These are phyloP conservation scores for Notarius quadriscutis DNA, from an alignment of 2,113 vertebrate species.

Conservation along the genomic window DNA sequence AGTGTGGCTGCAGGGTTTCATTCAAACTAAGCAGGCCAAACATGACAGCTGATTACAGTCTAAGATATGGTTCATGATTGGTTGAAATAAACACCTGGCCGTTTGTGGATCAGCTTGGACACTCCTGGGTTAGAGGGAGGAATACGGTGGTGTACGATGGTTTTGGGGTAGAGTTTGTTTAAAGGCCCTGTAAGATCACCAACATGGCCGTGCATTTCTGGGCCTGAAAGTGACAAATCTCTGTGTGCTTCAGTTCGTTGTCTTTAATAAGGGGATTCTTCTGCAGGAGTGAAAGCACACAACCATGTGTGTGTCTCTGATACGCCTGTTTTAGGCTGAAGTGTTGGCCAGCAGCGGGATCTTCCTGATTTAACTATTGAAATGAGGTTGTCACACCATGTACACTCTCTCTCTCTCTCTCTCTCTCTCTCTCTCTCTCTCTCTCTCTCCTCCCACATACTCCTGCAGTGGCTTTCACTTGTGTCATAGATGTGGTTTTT, in stretches of 20 bases:
- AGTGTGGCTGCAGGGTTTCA: not conserved
- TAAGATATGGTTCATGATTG: too few species aligned
- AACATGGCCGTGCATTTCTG: not conserved
- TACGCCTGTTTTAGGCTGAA: not conserved
- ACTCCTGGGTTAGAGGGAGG: not conserved
- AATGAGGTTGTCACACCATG: slow-evolving; percentile 5
- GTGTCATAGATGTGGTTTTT: slow-evolving; percentile 37
- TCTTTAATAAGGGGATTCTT: not conserved
- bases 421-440: not conserved
- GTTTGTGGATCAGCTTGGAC: not conserved
- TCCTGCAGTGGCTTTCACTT: slow-evolving; percentile 35
- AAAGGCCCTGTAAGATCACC: not conserved
- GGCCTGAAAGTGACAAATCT: not conserved
- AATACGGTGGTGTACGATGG: not conserved
- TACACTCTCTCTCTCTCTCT: not conserved
- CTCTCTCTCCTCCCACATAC: slow-evolving; percentile 33
- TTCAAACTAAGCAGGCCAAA: not conserved
- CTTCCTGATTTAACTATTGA: not conserved
- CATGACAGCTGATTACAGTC: not conserved
- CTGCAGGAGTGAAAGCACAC: not conserved
- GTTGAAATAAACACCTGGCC: not conserved
- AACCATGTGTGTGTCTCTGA: not conserved
- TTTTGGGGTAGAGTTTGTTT: not conserved
- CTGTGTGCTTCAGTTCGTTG: not conserved
- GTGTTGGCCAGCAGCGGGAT: not conserved